Base-by-base conservation (phyloP, 2,113 vertebrate genomes). In the Epinephelus lanceolatus region DNA sequence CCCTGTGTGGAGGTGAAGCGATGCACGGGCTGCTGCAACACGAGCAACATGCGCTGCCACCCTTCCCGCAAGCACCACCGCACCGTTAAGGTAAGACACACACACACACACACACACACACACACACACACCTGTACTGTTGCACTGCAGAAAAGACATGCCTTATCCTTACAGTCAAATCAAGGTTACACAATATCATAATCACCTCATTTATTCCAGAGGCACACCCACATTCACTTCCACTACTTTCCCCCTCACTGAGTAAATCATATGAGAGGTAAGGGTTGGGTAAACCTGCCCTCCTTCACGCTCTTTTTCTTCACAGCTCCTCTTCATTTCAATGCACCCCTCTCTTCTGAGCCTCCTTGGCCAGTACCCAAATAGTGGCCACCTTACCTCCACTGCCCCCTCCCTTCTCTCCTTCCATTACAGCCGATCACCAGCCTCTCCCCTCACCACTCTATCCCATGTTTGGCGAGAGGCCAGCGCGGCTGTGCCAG, bases 1-100 rank as follows among this genome's bases (percentile, higher is more conserved):
- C 96, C 98, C 5, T 99, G 98, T 4, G 98, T 99, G 94, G 98
- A 99, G 95, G 98, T 99, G 94, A 98, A 95, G 63, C 97, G 98
- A 75, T 99, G 98, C 92, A 99, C 98, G 0, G 98, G 98, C 91
- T 99, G 98, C 85, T 99, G 98, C 94, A 99, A 99, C 93, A 99
- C 98, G 78, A 97, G 97, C 95, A 99, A 97, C 0, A 96, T 98
- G 94, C 96, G 96, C 89, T 99, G 97, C 86, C 97, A 98, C 83
- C 97, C 98, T 0, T 97, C 97, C 0, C 96, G 97, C 88, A 96
- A 97, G 92, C 97, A 98, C 85, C 97, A 98, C 95, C 96, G 98
- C 88, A 98, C 95, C 0, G 97, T 99, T 92, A 99, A 99, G 98
- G 98, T 99, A 93, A 96, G 94, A 74, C 11, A 53, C 18, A 52